Evolutionary conservation across 1,140 invertebrate species (phyloP).

Genomic region (Pogonognathellus flavescens): DNA sequence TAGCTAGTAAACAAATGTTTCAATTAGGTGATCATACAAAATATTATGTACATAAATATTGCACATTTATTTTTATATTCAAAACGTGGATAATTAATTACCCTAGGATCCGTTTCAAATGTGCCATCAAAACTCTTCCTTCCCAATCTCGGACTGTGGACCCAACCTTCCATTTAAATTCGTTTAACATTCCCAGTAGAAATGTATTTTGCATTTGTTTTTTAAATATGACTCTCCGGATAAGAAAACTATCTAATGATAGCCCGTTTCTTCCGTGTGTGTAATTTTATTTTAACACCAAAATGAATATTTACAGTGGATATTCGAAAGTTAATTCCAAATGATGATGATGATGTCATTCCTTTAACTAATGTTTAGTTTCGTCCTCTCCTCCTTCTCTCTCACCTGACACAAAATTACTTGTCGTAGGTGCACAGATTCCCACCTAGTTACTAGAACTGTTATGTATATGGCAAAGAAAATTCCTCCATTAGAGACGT

Average conservation of each 20-base stretch:
- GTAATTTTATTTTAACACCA: not conserved
- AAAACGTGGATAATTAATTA: not conserved
- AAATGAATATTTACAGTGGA: not conserved
- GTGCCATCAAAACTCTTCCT: not conserved
- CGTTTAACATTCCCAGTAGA: slow-evolving; percentile 21
- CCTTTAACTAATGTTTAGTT: not conserved
- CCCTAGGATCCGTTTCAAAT: slow-evolving; percentile 7
- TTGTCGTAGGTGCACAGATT: too few species aligned
- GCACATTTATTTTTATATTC: not conserved
- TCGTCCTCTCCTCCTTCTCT: not conserved
- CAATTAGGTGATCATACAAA: too few species aligned
- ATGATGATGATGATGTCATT: not conserved
- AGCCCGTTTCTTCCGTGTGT: not conserved
- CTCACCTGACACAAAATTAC: not conserved
- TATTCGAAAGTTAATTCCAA: not conserved
- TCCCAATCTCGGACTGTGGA: slow-evolving; percentile 28
- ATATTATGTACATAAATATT: too few species aligned
- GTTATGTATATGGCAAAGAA: too few species aligned
- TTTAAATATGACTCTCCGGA: not conserved
- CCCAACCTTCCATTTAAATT: not conserved
- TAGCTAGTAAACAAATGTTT: not conserved
- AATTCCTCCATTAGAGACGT: too few species aligned
- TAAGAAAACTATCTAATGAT: not conserved
- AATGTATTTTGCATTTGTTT: not conserved
- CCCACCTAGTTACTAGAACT: too few species aligned